Conservation (phyloP, 2,113 vertebrate genomes). For the Corythoichthys haematopterus region DNA sequence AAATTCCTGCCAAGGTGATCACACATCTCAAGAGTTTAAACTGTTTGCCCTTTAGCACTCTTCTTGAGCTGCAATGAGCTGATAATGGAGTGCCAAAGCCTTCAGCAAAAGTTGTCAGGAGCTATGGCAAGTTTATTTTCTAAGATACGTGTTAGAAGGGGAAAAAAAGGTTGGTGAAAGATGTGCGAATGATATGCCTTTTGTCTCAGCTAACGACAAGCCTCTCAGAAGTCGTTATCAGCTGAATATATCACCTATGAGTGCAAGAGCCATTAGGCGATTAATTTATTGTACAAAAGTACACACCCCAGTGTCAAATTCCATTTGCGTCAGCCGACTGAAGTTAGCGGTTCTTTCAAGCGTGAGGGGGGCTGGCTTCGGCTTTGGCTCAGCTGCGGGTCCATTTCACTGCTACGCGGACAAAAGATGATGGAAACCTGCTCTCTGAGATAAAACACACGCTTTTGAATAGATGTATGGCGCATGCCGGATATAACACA, state of each 20-base stretch:
- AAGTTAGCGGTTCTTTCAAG: conserved; percentile 22
- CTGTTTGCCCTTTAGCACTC: neutral
- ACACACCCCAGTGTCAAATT: conserved; percentile 31
- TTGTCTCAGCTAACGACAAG: conserved; percentile 19
- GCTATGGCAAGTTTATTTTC: conserved; percentile 7
- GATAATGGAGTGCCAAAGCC: conserved; percentile 11
- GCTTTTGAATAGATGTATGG: neutral
- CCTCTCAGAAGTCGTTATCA: conserved; percentile 19
- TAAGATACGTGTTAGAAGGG: conserved; percentile 12
- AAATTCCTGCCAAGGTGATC: neutral
- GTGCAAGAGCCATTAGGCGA: conserved; percentile 41
- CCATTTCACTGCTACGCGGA: conserved; percentile 23
- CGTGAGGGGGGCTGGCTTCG: neutral
- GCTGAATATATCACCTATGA: conserved; percentile 34
- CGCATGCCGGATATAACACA: neutral
- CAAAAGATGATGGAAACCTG: conserved; percentile 27
- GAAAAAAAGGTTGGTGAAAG: neutral
- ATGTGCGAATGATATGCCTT: neutral
- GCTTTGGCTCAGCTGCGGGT: conserved; percentile 22
- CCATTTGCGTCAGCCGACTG: conserved; percentile 22
- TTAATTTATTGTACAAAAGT: conserved; percentile 40
- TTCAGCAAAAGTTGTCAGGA: conserved; percentile 14
- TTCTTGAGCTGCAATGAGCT: conserved; percentile 25
- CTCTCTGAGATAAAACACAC: conserved; percentile 4
- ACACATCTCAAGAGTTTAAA: neutral